These are phyloP conservation scores for Schlechtendalia chinensis DNA, from an alignment of 1,140 invertebrate species.

Conservation along the genomic window DNA sequence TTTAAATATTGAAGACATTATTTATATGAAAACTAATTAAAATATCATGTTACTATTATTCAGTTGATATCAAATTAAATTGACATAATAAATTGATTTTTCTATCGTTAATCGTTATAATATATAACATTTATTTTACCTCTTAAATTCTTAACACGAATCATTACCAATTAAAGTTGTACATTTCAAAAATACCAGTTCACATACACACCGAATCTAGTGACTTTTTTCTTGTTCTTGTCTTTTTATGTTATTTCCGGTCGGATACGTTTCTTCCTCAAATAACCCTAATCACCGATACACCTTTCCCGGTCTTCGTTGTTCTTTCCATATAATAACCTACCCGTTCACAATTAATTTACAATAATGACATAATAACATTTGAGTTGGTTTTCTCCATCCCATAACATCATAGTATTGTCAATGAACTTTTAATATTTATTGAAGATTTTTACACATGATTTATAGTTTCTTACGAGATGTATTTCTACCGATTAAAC, in stretches of 20 bases:
- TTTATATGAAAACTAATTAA: too few relatives aligned
- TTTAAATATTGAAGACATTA: too few relatives aligned
- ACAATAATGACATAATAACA: conserved; percentile 1
- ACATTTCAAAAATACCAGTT: not conserved
- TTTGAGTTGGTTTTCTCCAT: not conserved
- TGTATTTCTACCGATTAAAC: conserved; percentile 24
- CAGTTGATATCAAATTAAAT: too few relatives aligned
- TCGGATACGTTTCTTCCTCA: conserved; percentile 24
- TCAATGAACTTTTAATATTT: not conserved
- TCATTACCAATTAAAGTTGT: not conserved
- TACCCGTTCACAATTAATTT: not conserved
- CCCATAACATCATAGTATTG: not conserved
- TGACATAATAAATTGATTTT: too few relatives aligned
- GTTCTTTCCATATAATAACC: conserved; percentile 6
- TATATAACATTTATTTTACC: not conserved
- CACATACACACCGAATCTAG: not conserved
- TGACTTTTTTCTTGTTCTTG: conserved; percentile 14
- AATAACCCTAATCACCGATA: conserved; percentile 22
- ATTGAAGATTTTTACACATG: conserved; percentile 21
- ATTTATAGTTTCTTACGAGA: conserved; percentile 11
- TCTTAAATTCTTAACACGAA: too few relatives aligned
- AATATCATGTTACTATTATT: too few relatives aligned
- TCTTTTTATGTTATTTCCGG: conserved; percentile 4
- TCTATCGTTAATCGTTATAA: not conserved
- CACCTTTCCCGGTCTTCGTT: not conserved